Evolutionary conservation across 1,140 invertebrate species (phyloP).

Genomic region (Thaumatotibia leucotreta): DNA sequence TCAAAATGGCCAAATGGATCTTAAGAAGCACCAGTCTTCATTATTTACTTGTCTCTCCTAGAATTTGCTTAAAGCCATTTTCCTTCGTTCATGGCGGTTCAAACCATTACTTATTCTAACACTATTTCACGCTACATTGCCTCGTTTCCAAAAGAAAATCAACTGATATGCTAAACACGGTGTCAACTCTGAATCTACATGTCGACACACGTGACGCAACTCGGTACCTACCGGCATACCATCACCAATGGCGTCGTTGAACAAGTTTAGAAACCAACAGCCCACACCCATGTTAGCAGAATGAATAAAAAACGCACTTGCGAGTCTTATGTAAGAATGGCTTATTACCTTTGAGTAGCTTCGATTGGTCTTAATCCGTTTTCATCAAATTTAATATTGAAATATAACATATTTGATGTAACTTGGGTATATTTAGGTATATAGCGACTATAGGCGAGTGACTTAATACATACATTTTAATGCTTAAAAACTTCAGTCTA

Average conservation of each 20-base stretch:
- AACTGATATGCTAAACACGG: conserved; percentile 1
- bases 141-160: conserved; percentile 5
- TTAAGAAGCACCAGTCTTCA: background rate
- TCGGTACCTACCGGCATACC: background rate
- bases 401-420: no score
- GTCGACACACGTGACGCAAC: background rate
- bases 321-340: background rate
- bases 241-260: background rate
- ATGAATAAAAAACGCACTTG: background rate
- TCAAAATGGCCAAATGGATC: no score
- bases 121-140: background rate
- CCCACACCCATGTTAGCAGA: conserved; percentile 5
- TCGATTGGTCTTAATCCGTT: background rate
- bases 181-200: conserved; percentile 3
- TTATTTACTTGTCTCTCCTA: background rate
- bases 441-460: no score
- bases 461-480: no score
- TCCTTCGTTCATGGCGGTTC: no score
- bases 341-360: background rate
- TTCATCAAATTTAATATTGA: no score
- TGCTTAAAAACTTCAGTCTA: no score
- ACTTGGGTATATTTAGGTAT: no score
- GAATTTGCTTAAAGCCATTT: background rate
- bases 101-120: no score
- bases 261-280: background rate